Evolutionary conservation across 1,140 invertebrate genomes (phyloP), one percentile per base, ranked within the genome.

Genomic region (Brachionus angularis): DNA sequence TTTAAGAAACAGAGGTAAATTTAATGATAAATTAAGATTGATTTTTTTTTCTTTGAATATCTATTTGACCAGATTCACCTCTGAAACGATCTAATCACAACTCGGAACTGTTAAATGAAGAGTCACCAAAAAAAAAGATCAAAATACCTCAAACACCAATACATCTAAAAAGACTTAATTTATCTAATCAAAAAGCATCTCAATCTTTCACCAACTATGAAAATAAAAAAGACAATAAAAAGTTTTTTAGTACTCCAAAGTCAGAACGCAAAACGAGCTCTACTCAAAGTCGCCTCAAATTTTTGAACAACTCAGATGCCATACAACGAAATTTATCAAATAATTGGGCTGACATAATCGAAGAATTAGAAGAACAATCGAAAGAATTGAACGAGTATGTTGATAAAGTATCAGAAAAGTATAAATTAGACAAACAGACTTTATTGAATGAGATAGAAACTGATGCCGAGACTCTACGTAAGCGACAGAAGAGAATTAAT

Each of bases 401-500:
- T 2, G 47, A 67, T 25, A 67, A 67, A 34, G 62, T 67, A 16
- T 16, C 62, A 16, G 36, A 46, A 31, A 67, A 67, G 36, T 67
- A 67, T n/a, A 67, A 47, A 3, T 21, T 67, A 2, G 62, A 67
- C 16, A 50, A 47, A 18, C 39, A 67, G 1, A 23, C 27, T 1
- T 12, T 67, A 25, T 47, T 34, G 47, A n/a, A 67, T 14, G 27
- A 67, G 18, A 67, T 72, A 33, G 78, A 78, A 82, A 86, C 84
- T 33, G 89, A 94, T 84, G 84, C 86, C 14, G 79, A 73, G 18
- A 80, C 90, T 8, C 78, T 96, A 71, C 79, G 85, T 33, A 85
- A 92, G 72, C 85, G 91, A 67, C 90, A 93, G 77, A 95, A 94
- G 80, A 90, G 93, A 81, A 91, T 96, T 78, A 90, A 94, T 78